Percentiles rank a stretch among this genome's conserved stretches.
Evolutionary conservation across 2,888 invertebrate species (phyloP).

Genomic region (Tortricodes alternella): DNA sequence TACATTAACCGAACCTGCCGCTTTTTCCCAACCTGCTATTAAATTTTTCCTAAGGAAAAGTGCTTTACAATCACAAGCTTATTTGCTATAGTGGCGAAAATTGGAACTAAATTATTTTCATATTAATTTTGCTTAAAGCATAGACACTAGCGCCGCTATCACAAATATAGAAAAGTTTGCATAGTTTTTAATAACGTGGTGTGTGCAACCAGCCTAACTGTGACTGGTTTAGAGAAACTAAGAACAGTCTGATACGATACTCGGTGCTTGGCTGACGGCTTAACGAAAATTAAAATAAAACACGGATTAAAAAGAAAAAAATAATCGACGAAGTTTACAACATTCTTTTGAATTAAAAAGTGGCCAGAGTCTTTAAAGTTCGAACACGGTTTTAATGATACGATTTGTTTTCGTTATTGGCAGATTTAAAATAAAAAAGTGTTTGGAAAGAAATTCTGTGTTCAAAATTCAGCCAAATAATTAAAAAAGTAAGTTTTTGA

Average conservation of each 20-base stretch:
- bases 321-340: not conserved
- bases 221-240: conserved; percentile 67
- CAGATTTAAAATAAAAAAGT: too few species aligned
- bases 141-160: not conserved
- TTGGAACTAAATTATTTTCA: not conserved
- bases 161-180: not conserved
- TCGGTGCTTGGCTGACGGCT: conserved; percentile 41
- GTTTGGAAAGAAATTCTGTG: too few species aligned
- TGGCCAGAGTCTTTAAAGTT: not conserved
- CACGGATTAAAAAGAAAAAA: not conserved
- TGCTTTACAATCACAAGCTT: conserved; percentile 5
- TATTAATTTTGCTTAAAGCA: not conserved
- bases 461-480: too few species aligned
- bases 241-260: conserved; percentile 51
- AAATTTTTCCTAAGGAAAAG: conserved; percentile 17
- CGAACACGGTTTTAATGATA: not conserved
- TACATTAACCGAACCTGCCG: not conserved
- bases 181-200: conserved; percentile 26
- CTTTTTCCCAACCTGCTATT: conserved; percentile 12
- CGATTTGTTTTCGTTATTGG: too few species aligned
- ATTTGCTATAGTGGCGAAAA: not conserved
- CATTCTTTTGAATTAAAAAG: not conserved
- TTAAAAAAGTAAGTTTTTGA: not conserved
- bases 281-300: conserved; percentile 19
- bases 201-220: conserved; percentile 41